Percentiles rank a stretch among this genome's conserved stretches.
Conservation (phyloP, 2,797 vertebrate genomes). For the Sphenopsis melanotis region DNA sequence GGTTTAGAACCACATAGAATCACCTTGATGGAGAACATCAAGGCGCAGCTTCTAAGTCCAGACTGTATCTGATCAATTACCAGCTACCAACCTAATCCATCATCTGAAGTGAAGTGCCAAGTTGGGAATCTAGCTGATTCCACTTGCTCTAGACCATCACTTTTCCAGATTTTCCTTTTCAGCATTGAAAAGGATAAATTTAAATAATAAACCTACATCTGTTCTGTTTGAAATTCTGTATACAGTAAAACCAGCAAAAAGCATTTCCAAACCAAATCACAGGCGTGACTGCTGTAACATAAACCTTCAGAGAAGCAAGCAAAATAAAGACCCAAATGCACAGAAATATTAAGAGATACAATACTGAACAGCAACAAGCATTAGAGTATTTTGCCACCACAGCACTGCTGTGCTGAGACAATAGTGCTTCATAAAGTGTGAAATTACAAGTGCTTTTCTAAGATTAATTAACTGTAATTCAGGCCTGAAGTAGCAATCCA, state of each 20-base stretch:
- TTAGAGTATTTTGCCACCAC: background rate
- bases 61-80: background rate
- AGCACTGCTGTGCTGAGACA: background rate
- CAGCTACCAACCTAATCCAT: background rate
- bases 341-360: background rate
- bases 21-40: background rate
- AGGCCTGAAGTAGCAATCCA: conserved; percentile 49
- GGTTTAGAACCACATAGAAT: background rate
- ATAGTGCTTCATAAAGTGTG: conserved; percentile 7
- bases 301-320: background rate
- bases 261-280: background rate
- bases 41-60: background rate
- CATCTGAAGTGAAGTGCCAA: background rate
- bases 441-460: conserved; percentile 51
- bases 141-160: background rate
- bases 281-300: background rate
- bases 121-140: background rate
- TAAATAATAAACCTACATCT: background rate
- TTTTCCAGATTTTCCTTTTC: background rate
- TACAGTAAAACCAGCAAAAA: background rate
- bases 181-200: background rate
- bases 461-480: conserved; percentile 68
- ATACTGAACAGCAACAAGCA: background rate
- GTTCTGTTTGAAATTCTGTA: background rate
- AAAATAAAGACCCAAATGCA: background rate